Conservation (phyloP, 2,888 invertebrate genomes). For the Sphaerophoria taeniata region DNA sequence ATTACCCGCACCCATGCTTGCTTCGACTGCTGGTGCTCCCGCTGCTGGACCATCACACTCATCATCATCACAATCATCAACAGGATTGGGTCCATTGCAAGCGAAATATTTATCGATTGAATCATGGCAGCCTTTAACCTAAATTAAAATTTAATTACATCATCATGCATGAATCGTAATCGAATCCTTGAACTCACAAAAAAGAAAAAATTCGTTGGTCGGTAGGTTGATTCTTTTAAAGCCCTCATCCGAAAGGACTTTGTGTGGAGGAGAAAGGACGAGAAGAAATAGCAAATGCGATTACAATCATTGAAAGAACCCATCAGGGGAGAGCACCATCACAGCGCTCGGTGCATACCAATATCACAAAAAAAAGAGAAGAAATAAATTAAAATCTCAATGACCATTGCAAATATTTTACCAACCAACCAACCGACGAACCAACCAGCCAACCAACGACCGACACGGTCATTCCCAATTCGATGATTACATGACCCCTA, state of each 20-base stretch:
- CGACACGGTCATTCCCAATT: slow-evolving; percentile 57
- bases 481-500: slow-evolving; percentile 74
- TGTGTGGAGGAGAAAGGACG: not conserved
- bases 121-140: slow-evolving; percentile 67
- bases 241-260: not conserved
- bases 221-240: not conserved
- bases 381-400: slow-evolving; percentile 64
- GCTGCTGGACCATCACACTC: not conserved
- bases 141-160: slow-evolving; percentile 73
- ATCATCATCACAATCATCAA: not conserved
- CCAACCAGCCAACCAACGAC: slow-evolving; percentile 41
- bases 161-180: slow-evolving; percentile 71
- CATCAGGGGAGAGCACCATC: not conserved
- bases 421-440: slow-evolving; percentile 54
- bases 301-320: slow-evolving; percentile 45
- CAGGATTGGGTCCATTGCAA: slow-evolving; percentile 18
- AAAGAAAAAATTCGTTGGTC: not conserved
- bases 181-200: slow-evolving; percentile 69
- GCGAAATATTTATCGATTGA: slow-evolving; percentile 65
- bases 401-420: slow-evolving; percentile 73
- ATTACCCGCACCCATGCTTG: slow-evolving; percentile 18
- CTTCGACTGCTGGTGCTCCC: not conserved
- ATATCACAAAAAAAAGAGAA: not conserved
- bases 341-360: not conserved
- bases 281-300: slow-evolving; percentile 41